A percentile compares a stretch with the other conserved stretches of the same genome.
Evolutionary conservation across 2,113 vertebrate genomes (phyloP).

Genomic region (Clarias macrocephalus): DNA sequence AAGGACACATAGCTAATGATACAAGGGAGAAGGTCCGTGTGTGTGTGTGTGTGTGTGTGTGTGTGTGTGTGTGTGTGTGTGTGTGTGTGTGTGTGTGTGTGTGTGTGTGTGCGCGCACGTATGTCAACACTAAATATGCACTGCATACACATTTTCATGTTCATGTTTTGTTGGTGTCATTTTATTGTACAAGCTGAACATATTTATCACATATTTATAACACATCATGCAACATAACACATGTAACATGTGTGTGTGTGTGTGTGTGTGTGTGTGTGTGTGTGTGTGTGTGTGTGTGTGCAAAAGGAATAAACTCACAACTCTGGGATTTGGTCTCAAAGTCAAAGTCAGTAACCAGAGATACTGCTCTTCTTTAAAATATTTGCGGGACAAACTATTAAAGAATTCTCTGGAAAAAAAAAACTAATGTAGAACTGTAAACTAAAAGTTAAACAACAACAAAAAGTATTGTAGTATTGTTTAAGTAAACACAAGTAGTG

Average conservation of each 20-base stretch:
- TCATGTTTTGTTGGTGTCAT: conserved; percentile 21
- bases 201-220: neutral
- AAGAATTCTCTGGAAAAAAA: too few species aligned
- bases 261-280: too few species aligned
- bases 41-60: conserved; percentile 24
- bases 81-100: neutral
- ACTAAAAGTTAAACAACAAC: neutral
- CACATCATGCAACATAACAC: too few species aligned
- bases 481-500: neutral
- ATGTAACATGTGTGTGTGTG: too few species aligned
- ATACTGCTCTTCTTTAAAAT: neutral
- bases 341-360: neutral
- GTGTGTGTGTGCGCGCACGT: neutral
- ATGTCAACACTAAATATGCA: neutral
- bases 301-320: conserved; percentile 17
- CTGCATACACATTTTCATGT: conserved; percentile 35
- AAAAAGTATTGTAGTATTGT: neutral
- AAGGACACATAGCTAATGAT: conserved; percentile 62
- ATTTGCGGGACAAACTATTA: too few species aligned
- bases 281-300: conserved; percentile 3
- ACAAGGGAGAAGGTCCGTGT: conserved; percentile 20
- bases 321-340: neutral
- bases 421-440: neutral
- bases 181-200: neutral
- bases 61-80: conserved; percentile 3